Conservation (phyloP, 2,888 invertebrate genomes). For the Tetragnatha montana region DNA sequence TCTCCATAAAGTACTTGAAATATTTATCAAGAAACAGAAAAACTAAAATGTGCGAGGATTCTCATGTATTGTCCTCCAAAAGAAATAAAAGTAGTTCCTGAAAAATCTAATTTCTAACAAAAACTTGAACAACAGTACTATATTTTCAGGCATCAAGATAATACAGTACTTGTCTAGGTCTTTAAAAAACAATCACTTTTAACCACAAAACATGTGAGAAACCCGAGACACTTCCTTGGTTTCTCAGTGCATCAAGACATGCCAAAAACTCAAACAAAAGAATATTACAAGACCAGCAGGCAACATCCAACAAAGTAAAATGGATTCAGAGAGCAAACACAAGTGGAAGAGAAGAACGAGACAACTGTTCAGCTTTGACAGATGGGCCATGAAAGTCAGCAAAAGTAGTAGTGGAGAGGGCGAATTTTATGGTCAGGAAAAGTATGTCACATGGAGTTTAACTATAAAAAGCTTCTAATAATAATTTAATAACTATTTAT, state of each 20-base stretch:
- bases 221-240: background rate
- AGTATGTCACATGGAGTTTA: constrained; percentile 35
- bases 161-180: too few species aligned
- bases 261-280: constrained; percentile 43
- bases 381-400: constrained; percentile 49
- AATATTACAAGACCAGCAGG: constrained; percentile 49
- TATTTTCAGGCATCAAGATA: too few species aligned
- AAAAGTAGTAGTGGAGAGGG: constrained; percentile 38
- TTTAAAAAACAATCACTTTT: background rate
- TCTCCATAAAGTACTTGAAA: too few species aligned
- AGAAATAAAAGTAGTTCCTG: too few species aligned
- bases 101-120: too few species aligned
- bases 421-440: constrained; percentile 39
- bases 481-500: background rate
- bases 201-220: background rate
- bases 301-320: constrained; percentile 52
- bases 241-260: background rate
- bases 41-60: too few species aligned
- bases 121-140: too few species aligned
- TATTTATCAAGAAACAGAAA: too few species aligned
- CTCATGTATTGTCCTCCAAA: too few species aligned
- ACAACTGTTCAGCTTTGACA: constrained; percentile 42
- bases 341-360: constrained; percentile 35
- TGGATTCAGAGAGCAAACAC: constrained; percentile 24
- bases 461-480: background rate